phyloP scores from a whole-genome alignment of 2,888 invertebrate genomes.

The Drosophila subquinaria region DNA sequence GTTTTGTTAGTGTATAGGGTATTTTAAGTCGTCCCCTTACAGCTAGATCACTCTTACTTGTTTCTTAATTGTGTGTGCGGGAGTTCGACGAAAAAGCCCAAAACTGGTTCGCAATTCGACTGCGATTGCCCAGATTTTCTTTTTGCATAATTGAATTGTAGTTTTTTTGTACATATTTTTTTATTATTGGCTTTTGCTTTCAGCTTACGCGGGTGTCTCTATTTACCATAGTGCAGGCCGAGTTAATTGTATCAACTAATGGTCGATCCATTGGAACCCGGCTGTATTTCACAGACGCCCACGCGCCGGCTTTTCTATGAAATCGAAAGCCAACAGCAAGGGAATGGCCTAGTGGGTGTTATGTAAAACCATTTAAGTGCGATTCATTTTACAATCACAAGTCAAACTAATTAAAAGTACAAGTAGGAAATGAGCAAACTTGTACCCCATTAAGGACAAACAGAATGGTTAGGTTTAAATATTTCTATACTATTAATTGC shows the following conservation, averaged over 20 bases:
- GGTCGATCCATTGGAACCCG: constrained; percentile 41
- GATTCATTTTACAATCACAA: constrained; percentile 37
- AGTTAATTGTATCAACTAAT: constrained; percentile 54
- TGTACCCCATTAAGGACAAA: not conserved
- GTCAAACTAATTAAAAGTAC: constrained; percentile 33
- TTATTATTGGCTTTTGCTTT: constrained; percentile 7
- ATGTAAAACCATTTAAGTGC: constrained; percentile 38
- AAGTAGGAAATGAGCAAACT: constrained; percentile 26
- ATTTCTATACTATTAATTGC: not conserved
- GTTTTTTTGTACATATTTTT: constrained; percentile 6
- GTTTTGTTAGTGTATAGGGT: not conserved
- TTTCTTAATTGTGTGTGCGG: constrained; percentile 3
- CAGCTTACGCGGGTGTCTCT: constrained; percentile 27
- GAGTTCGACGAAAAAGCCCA: not conserved
- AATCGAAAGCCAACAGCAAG: constrained; percentile 6
- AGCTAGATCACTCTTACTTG: not conserved
- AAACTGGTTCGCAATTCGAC: constrained; percentile 55
- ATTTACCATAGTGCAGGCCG: constrained; percentile 23
- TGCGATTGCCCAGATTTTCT: constrained; percentile 46
- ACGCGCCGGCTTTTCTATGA: constrained; percentile 15
- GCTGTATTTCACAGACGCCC: constrained; percentile 35
- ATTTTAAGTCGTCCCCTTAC: too few relatives aligned
- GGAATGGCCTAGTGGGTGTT: constrained; percentile 36
- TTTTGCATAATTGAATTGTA: constrained; percentile 66
- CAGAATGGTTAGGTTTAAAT: not conserved